phyloP scores from a whole-genome alignment of 35 echinoderm and acorn worm genomes.

The Diadema setosum region DNA sequence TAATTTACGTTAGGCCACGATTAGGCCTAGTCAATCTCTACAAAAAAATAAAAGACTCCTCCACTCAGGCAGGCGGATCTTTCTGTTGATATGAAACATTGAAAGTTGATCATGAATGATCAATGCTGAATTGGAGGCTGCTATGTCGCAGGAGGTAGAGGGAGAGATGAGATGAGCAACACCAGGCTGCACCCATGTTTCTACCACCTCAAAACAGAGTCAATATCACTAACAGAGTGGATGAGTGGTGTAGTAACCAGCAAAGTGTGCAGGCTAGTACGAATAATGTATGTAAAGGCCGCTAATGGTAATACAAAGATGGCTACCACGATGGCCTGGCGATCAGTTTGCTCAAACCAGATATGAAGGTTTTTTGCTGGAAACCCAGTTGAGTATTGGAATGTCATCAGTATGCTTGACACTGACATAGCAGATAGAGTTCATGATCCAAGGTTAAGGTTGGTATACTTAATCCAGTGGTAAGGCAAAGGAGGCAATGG shows the following conservation, averaged over 20 bases:
- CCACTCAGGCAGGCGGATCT: too few species aligned
- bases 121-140: constrained; percentile 55
- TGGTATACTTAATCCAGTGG: constrained; percentile 38
- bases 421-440: constrained; percentile 26
- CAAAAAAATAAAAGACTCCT: too few species aligned
- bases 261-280: background rate
- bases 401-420: constrained; percentile 40
- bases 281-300: background rate
- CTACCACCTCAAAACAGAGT: background rate
- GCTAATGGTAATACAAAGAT: background rate
- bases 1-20: too few species aligned
- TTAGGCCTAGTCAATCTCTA: too few species aligned
- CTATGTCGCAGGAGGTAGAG: constrained; percentile 55
- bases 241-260: constrained; percentile 22
- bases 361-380: constrained; percentile 10
- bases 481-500: constrained; percentile 37
- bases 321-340: background rate
- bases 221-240: background rate
- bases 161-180: background rate
- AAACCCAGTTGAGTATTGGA: constrained; percentile 36
- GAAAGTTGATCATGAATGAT: constrained; percentile 48
- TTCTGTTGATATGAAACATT: too few species aligned
- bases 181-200: background rate
- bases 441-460: constrained; percentile 22
- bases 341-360: constrained; percentile 28